Conservation (phyloP, 2,888 invertebrate species). For the Drosophila rellima region DNA sequence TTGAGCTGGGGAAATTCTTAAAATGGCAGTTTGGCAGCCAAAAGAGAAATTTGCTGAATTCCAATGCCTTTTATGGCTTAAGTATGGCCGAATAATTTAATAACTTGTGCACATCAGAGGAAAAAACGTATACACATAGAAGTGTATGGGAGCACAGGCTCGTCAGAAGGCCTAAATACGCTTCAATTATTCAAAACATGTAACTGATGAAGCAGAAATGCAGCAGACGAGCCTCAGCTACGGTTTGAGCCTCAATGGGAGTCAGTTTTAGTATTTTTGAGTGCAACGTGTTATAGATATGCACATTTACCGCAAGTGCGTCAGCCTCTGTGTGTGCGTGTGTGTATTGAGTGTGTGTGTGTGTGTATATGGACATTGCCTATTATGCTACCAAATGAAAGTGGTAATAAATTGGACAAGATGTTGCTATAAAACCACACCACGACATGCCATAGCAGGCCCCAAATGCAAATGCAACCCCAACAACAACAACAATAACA, state of each 20-base stretch:
- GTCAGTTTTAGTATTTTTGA: conserved; percentile 71
- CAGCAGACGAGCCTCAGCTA: conserved; percentile 42
- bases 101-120: conserved; percentile 34
- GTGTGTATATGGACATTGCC: conserved; percentile 60
- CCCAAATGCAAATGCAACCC: conserved; percentile 55
- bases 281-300: conserved; percentile 78
- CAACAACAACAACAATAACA: conserved; percentile 51
- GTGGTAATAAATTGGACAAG: conserved; percentile 84
- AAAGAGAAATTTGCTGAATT: conserved; percentile 8
- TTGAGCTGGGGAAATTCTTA: conserved; percentile 1
- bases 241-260: conserved; percentile 30
- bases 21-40: conserved; percentile 30
- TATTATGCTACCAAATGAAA: conserved; percentile 83
- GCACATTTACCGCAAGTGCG: conserved; percentile 68
- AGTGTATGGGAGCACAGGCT: not conserved
- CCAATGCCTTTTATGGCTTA: conserved; percentile 35
- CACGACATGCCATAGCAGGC: conserved; percentile 58
- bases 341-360: conserved; percentile 23
- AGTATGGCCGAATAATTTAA: conserved; percentile 55
- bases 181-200: conserved; percentile 83
- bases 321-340: conserved; percentile 20
- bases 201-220: conserved; percentile 83
- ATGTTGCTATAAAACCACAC: conserved; percentile 82
- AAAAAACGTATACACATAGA: conserved; percentile 7
- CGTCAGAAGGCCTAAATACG: conserved; percentile 62